These are phyloP conservation scores for Chamaea fasciata DNA, from an alignment of 2,113 vertebrate genomes.

Conservation along the genomic window DNA sequence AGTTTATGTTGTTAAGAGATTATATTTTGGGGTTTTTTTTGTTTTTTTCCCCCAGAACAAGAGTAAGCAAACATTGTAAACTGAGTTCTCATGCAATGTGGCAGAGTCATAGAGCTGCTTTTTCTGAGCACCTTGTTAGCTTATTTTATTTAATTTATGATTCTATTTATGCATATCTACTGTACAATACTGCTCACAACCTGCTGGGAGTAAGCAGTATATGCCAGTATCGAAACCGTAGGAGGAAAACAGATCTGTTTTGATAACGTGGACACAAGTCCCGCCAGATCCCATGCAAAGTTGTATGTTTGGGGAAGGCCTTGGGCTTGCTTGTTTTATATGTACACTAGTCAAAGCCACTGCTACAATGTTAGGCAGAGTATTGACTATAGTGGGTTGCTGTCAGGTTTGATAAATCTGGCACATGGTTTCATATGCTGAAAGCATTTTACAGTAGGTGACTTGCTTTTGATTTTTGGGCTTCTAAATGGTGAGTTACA, in stretches of 20 bases:
- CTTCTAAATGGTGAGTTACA: neutral
- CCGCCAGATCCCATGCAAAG: neutral
- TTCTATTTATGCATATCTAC: slow-evolving; percentile 37
- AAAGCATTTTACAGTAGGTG: neutral
- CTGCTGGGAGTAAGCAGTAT: neutral
- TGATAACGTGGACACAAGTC: neutral
- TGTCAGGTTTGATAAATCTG: neutral
- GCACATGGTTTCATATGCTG: neutral
- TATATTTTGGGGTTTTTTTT: neutral
- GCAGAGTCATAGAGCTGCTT: neutral
- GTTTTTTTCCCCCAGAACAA: neutral
- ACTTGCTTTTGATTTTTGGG: neutral
- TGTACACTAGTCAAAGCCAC: neutral
- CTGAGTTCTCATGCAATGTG: neutral
- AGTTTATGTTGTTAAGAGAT: neutral
- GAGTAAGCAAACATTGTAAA: neutral
- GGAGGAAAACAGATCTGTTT: neutral
- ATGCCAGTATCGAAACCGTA: neutral
- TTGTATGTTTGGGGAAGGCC: neutral
- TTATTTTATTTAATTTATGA: slow-evolving; percentile 24
- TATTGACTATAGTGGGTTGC: neutral
- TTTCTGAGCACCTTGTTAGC: slow-evolving; percentile 38
- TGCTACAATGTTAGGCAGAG: neutral
- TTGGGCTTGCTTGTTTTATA: neutral
- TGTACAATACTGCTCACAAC: neutral